Evolutionary conservation across 1,140 invertebrate species (phyloP).

Genomic region (Drosophila kohkoa): DNA sequence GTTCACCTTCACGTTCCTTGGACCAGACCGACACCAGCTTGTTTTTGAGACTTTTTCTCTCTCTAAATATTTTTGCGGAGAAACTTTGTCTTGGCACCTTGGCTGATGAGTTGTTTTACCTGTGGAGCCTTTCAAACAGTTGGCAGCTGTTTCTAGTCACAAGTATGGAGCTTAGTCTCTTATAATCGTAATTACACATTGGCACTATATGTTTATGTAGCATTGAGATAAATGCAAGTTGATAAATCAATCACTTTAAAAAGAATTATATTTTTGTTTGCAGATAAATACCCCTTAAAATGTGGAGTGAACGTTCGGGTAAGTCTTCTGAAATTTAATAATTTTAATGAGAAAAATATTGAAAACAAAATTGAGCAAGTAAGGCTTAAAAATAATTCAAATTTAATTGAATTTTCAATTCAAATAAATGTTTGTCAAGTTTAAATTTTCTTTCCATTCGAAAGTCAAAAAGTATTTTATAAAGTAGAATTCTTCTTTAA

Average conservation of each 20-base stretch:
- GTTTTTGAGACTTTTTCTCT: slow-evolving; percentile 9
- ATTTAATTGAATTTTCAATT: too few species aligned
- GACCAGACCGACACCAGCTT: slow-evolving; percentile 11
- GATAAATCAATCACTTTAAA: slow-evolving; percentile 16
- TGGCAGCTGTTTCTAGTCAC: slow-evolving; percentile 16
- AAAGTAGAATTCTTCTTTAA: too few species aligned
- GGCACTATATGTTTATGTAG: neutral
- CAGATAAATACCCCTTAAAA: neutral
- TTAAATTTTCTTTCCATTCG: too few species aligned
- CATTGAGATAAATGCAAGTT: slow-evolving; percentile 6
- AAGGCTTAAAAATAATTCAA: too few species aligned
- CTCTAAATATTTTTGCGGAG: neutral
- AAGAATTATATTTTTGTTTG: neutral
- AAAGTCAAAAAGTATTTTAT: too few species aligned
- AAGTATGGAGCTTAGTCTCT: neutral
- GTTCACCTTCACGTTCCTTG: slow-evolving; percentile 12
- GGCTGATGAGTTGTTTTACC: slow-evolving; percentile 16
- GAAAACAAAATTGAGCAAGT: too few species aligned
- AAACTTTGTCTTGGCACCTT: slow-evolving; percentile 29
- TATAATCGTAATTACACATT: neutral
- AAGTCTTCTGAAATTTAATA: too few species aligned
- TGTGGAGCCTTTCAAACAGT: slow-evolving; percentile 5
- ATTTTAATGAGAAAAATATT: too few species aligned
- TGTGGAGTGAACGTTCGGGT: neutral
- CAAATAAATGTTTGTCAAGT: too few species aligned